phyloP scores from a whole-genome alignment of 2,888 invertebrate genomes.

The Chloromyia formosa region DNA sequence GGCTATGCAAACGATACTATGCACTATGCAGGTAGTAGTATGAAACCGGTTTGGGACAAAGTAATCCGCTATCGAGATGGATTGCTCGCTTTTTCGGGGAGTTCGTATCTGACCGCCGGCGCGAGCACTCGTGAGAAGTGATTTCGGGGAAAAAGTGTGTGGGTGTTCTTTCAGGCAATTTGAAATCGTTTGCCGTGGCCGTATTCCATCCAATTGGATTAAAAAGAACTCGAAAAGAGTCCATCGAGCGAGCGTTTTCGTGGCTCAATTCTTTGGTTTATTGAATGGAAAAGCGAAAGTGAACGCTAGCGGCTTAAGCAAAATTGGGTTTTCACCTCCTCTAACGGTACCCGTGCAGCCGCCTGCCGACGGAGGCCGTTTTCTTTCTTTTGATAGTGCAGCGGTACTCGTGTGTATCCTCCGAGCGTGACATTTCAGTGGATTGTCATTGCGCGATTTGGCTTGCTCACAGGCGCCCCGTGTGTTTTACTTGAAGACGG shows the following conservation, averaged over 20 bases:
- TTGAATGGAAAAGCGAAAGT: slow-evolving; percentile 30
- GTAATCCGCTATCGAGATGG: too few species aligned
- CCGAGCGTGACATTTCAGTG: not conserved
- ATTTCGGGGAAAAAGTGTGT: not conserved
- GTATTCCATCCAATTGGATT: not conserved
- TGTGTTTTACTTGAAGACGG: not conserved
- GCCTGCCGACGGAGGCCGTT: not conserved
- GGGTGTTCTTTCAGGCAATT: not conserved
- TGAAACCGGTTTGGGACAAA: too few species aligned
- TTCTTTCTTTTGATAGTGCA: too few species aligned
- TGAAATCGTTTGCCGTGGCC: not conserved
- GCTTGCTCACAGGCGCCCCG: not conserved
- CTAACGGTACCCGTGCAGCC: slow-evolving; percentile 6
- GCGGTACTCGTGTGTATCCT: not conserved
- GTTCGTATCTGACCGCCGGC: too few species aligned
- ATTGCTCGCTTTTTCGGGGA: too few species aligned
- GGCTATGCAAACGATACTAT: too few species aligned
- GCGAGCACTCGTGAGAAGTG: not conserved
- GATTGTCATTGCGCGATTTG: not conserved
- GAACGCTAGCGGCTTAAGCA: slow-evolving; percentile 7
- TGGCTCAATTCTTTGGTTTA: not conserved
- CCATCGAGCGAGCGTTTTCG: not conserved
- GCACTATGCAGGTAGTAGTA: too few species aligned
- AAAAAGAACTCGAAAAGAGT: not conserved
- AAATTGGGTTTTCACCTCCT: not conserved